Percentiles rank a stretch among this genome's conserved stretches.
Conservation (phyloP, 2,888 invertebrate species). For the Aricia artaxerxes region DNA sequence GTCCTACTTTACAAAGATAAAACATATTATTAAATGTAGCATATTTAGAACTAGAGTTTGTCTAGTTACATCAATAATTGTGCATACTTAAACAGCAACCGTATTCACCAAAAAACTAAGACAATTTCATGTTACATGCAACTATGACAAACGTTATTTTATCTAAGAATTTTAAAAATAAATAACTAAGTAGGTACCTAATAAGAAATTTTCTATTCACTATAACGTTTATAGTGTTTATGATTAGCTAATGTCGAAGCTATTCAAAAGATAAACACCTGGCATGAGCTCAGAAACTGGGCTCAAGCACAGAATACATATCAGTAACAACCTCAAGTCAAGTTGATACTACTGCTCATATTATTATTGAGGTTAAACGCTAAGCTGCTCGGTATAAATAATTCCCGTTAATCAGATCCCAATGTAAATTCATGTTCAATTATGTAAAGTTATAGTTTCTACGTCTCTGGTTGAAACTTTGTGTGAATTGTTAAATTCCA, state of each 20-base stretch:
- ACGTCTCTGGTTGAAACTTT: slow-evolving; percentile 63
- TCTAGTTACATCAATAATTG: neutral
- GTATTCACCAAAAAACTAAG: too few relatives aligned
- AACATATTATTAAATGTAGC: neutral
- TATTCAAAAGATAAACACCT: too few relatives aligned
- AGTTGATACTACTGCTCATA: neutral
- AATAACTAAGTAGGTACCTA: too few relatives aligned
- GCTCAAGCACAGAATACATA: neutral
- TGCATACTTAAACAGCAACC: too few relatives aligned
- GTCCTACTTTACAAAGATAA: slow-evolving; percentile 7
- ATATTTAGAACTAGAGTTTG: neutral
- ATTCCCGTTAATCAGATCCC: slow-evolving; percentile 34
- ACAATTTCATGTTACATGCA: too few relatives aligned
- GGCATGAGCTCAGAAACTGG: neutral
- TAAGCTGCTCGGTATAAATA: slow-evolving; percentile 29
- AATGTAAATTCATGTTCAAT: slow-evolving; percentile 55
- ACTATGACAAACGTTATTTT: too few relatives aligned
- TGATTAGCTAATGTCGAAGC: too few relatives aligned
- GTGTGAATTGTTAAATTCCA: slow-evolving; percentile 77
- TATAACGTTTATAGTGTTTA: too few relatives aligned
- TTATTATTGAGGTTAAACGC: neutral
- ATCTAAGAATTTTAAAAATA: too few relatives aligned
- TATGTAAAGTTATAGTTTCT: slow-evolving; percentile 60
- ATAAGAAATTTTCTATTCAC: too few relatives aligned
- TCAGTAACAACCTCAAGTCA: neutral